Percentiles rank a stretch among this genome's conserved stretches.
These are phyloP conservation scores for Quadroppia sp. DNA, from an alignment of 2,888 invertebrate genomes.

Conservation along the genomic window DNA sequence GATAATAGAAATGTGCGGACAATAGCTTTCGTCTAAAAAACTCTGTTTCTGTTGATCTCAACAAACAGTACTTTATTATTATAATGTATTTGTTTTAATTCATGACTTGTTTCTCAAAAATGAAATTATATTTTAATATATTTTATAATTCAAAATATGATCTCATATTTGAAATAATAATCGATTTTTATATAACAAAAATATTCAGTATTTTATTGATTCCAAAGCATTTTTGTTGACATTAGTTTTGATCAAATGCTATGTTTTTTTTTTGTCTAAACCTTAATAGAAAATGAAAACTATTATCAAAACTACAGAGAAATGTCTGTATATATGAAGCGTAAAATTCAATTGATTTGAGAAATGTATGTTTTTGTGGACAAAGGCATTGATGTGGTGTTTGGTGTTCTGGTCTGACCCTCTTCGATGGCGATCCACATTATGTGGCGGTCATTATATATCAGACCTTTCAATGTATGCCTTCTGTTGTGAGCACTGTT, in stretches of 20 bases:
- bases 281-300: background rate
- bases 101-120: too few relatives aligned
- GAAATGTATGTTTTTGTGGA: background rate
- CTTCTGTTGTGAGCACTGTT: background rate
- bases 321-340: background rate
- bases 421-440: constrained; percentile 11
- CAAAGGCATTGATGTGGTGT: constrained; percentile 16
- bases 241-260: background rate
- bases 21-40: constrained; percentile 7
- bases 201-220: too few relatives aligned
- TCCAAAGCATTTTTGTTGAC: background rate
- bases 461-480: constrained; percentile 1
- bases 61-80: too few relatives aligned
- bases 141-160: too few relatives aligned
- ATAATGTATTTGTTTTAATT: too few relatives aligned
- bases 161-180: too few relatives aligned
- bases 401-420: constrained; percentile 25
- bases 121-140: too few relatives aligned
- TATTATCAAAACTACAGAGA: background rate
- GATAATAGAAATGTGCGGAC: constrained; percentile 11
- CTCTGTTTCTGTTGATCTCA: too few relatives aligned
- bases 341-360: constrained; percentile 12
- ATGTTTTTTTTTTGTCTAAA: background rate
- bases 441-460: constrained; percentile 6
- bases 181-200: too few relatives aligned